Base-by-base conservation (phyloP, 2,888 invertebrate genomes). In the Apamea sordens region DNA sequence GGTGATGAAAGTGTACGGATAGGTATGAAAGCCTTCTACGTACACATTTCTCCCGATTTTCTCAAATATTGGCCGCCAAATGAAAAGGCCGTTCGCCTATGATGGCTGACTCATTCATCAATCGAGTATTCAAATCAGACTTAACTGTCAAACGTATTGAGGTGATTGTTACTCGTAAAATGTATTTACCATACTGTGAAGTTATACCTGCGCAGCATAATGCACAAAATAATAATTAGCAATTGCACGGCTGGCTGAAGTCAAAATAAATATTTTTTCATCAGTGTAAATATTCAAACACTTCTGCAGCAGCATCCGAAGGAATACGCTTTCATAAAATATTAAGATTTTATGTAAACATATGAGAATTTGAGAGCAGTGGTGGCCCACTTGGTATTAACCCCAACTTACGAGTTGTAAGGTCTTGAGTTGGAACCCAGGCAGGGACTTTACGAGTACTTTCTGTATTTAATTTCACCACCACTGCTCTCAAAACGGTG, bases 111-210 rank as follows among this genome's bases (percentile, higher is more conserved):
- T n/a, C 15, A 24, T 53, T 56, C 21, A 36, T 36, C 6, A 56
- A 56, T 71, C 36, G 18, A 53, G 0, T 21, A 71, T 56, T 70
- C 41, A 7, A 41, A 71, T 56, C 11, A 11, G 1, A 71, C 21
- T 13, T 13, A n/a, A 21, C 21, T 56, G n/a, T n/a, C n/a, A 56
- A 71, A 56, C 4, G 10, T 15, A 32, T 32, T 70, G 24, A n/a
- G 11, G 53, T 24, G 5, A 21, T 64, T 36, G 6, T 53, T 53
- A 67, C 56, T 47, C 13, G 7, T 24, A 24, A 56, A 41, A 70
- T 56, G 13, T 36, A 32, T 15, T 24, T 59, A 59, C 41, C 71
- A 79, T 83, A 64, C 71, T 83, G 71, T 83, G 79, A 21, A 74
- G 78, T 63, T 82, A 69, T 73, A 63, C 7, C 44, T 21, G 21